Conservation (phyloP, 2,113 vertebrate genomes). For the Pyrgilauda ruficollis region DNA sequence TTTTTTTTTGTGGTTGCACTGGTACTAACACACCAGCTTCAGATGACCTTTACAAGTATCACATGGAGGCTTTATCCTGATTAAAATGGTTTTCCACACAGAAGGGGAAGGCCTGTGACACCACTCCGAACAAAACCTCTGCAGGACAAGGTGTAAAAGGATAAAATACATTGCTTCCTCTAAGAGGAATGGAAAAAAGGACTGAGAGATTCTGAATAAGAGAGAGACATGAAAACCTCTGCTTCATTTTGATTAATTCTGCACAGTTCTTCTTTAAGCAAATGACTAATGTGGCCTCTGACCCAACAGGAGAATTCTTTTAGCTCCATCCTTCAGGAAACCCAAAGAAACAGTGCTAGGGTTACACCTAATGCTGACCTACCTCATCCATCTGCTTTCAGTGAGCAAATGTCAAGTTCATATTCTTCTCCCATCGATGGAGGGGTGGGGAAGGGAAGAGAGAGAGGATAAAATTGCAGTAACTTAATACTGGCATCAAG, state of each 20-base stretch:
- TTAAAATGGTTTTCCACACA: slow-evolving; percentile 76
- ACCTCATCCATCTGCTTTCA: slow-evolving; percentile 64
- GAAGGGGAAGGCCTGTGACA: slow-evolving; percentile 72
- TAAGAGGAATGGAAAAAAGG: slow-evolving; percentile 62
- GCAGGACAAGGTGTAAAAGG: slow-evolving; percentile 71
- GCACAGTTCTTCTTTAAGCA: slow-evolving; percentile 65
- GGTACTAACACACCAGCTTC: slow-evolving; percentile 58
- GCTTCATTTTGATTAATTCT: slow-evolving; percentile 72
- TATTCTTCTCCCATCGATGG: slow-evolving; percentile 60
- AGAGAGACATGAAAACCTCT: slow-evolving; percentile 57
- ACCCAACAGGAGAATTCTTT: slow-evolving; percentile 50
- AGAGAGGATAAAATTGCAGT: slow-evolving; percentile 46
- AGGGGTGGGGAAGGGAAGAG: slow-evolving; percentile 21
- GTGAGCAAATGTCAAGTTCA: slow-evolving; percentile 64
- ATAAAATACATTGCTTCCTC: slow-evolving; percentile 66
- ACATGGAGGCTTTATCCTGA: slow-evolving; percentile 72
- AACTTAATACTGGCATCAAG: slow-evolving; percentile 66
- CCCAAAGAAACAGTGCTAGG: slow-evolving; percentile 56
- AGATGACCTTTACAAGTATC: slow-evolving; percentile 70
- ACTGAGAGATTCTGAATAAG: slow-evolving; percentile 62
- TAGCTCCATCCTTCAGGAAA: slow-evolving; percentile 42
- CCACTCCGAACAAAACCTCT: slow-evolving; percentile 70
- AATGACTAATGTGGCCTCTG: slow-evolving; percentile 56
- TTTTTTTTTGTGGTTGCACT: slow-evolving; percentile 71
- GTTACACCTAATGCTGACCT: slow-evolving; percentile 44